Conservation (phyloP, 2,797 vertebrate species). For the Notamacropus eugenii region DNA sequence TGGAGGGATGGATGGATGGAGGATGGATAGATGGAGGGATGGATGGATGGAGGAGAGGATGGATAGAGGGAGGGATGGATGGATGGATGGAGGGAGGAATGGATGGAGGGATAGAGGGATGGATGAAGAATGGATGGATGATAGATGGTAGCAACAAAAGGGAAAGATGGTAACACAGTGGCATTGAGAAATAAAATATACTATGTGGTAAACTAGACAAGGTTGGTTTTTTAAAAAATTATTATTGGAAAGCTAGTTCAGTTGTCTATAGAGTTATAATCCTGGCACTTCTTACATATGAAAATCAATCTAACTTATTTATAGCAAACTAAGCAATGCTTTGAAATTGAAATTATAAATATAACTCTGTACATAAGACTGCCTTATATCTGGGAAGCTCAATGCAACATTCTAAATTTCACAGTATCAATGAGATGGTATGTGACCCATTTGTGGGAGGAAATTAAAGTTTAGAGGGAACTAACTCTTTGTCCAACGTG, state of each 20-base stretch:
- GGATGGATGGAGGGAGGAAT: background rate
- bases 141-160: background rate
- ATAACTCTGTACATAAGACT: background rate
- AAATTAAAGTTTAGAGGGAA: background rate
- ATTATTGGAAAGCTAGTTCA: background rate
- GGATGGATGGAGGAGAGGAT: too few species aligned
- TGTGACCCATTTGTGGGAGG: background rate
- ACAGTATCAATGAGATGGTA: background rate
- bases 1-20: too few species aligned
- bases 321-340: slow-evolving; percentile 14
- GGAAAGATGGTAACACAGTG: background rate
- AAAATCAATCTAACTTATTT: slow-evolving; percentile 29
- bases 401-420: background rate
- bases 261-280: background rate
- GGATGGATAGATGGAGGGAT: too few species aligned
- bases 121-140: too few species aligned
- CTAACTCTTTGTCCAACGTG: background rate
- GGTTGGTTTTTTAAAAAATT: background rate
- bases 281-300: background rate
- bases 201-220: background rate
- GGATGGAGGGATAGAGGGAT: too few species aligned
- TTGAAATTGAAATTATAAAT: background rate
- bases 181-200: background rate
- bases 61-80: too few species aligned
- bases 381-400: background rate